Evolutionary conservation across 2,113 vertebrate genomes (phyloP), one percentile per base, ranked within the genome.

Genomic region (Cranoglanis bouderius): DNA sequence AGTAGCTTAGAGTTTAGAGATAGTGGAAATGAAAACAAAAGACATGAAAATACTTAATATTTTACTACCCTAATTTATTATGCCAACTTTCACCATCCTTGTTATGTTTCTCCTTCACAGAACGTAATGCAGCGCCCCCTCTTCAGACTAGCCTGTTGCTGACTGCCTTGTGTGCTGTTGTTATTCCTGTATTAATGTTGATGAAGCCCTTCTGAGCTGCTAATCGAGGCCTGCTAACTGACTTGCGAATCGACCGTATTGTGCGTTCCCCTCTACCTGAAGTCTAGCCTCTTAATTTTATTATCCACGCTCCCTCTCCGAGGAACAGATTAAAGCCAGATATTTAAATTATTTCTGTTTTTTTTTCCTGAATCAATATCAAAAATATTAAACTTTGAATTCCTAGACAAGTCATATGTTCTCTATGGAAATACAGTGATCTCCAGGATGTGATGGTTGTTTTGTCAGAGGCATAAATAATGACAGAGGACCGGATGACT

Each of bases 171-270:
- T 53, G 87, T 14, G 67, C 46, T 6, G 57, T 91, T 13, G 46
- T 89, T 74, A 14, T 87, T 12, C 32, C 72, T 75, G 59, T 63
- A 21, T 70, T 87, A 49, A 53, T 72, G 8, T 6, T 75, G 57
- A 61, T 61, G 12, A 83, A 61, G 5, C 55, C 55, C 21, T 61
- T 83, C 35, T 83, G 21, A 82, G 81, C 4, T 86, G 46, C 9
- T 59, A 3, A 72, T 9, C 49, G 19, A 85, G 40, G 18, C 32
- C 0, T 63, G 38, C 72, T 87, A 32, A 72, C 93, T 85, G 94
- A 46, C 93, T 80, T 8, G 91, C 90, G 24, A 82, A 35, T 82
- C 53, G 0, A 38, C 19, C 6, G n/a, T 35, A 35, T 38, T 82
- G 18, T 81, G n/a, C 16, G 32, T 81, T 78, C 14, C 29, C 14